Percentiles rank a stretch among this genome's conserved stretches.
Evolutionary conservation across 2,113 vertebrate genomes (phyloP).

Genomic region (Hiodon alosoides): DNA sequence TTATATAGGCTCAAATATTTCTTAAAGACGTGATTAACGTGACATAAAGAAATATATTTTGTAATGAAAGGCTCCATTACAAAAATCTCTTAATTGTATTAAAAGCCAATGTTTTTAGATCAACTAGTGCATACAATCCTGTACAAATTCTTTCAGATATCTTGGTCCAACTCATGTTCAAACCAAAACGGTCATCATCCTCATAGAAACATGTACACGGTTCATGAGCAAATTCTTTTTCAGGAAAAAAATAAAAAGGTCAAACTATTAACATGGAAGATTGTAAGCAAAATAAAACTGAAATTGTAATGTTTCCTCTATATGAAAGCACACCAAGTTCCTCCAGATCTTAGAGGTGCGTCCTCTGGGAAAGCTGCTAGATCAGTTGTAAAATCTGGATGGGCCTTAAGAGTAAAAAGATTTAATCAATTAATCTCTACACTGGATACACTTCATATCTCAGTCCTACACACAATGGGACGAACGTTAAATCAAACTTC

Average conservation of each 20-base stretch:
- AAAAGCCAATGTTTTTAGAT: background rate
- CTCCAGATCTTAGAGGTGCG: background rate
- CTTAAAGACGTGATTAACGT: too few species aligned
- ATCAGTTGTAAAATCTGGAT: conserved; percentile 56
- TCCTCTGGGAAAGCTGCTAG: background rate
- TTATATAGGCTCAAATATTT: too few species aligned
- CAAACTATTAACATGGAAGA: conserved; percentile 17
- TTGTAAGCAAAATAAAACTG: background rate
- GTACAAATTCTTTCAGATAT: background rate
- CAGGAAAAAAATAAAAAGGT: conserved; percentile 2
- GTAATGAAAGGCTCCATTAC: too few species aligned
- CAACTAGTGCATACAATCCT: background rate
- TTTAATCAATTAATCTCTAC: background rate
- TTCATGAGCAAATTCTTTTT: conserved; percentile 3
- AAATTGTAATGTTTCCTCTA: background rate
- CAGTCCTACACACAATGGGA: too few species aligned
- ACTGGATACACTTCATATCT: background rate
- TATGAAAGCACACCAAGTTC: background rate
- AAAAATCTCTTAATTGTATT: too few species aligned
- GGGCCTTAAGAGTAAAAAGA: conserved; percentile 44
- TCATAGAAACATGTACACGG: conserved; percentile 16
- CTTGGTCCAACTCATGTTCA: conserved; percentile 16
- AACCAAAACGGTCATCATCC: conserved; percentile 7
- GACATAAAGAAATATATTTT: too few species aligned
- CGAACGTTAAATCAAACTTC: too few species aligned